These are phyloP conservation scores for Chondrilla cf. caribensis DNA, from an alignment of 37 sponge, comb jelly and placozoan genomes.

Conservation along the genomic window DNA sequence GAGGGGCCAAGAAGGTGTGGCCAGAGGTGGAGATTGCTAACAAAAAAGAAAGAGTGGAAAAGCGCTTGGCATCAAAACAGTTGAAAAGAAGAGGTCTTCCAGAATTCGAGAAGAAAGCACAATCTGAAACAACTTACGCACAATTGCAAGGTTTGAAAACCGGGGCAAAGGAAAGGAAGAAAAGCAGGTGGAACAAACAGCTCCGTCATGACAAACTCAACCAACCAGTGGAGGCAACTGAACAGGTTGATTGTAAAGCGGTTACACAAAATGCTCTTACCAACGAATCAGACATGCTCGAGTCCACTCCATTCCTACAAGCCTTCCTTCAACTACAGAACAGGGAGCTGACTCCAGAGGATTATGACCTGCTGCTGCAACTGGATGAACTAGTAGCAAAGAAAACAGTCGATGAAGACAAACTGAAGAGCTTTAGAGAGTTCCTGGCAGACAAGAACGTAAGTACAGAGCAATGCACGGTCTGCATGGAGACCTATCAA, in stretches of 20 bases:
- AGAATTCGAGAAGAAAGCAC: background rate
- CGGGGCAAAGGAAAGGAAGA: background rate
- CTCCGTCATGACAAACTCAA: background rate
- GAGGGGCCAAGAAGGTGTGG: constrained; percentile 2
- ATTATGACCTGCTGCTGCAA: constrained; percentile 28
- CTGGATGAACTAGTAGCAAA: constrained; percentile 22
- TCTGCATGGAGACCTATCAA: constrained; percentile 2
- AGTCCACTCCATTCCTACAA: background rate
- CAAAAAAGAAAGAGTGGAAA: constrained; percentile 5
- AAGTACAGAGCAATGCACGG: background rate
- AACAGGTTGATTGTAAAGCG: background rate
- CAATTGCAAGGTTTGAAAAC: no score
- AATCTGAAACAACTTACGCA: no score
- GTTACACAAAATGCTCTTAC: background rate
- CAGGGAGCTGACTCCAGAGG: constrained; percentile 25
- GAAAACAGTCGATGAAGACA: constrained; percentile 2
- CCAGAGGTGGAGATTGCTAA: background rate
- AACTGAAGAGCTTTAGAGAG: constrained; percentile 8
- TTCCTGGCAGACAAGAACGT: background rate
- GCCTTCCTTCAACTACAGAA: background rate
- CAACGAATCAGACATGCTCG: no score
- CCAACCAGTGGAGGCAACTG: background rate
- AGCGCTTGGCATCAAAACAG: background rate
- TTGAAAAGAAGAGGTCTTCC: background rate
- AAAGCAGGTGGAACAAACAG: background rate